Evolutionary conservation across 2,888 invertebrate genomes (phyloP), one percentile per base, ranked within the genome.

Genomic region (Caenorhabditis wallacei): DNA sequence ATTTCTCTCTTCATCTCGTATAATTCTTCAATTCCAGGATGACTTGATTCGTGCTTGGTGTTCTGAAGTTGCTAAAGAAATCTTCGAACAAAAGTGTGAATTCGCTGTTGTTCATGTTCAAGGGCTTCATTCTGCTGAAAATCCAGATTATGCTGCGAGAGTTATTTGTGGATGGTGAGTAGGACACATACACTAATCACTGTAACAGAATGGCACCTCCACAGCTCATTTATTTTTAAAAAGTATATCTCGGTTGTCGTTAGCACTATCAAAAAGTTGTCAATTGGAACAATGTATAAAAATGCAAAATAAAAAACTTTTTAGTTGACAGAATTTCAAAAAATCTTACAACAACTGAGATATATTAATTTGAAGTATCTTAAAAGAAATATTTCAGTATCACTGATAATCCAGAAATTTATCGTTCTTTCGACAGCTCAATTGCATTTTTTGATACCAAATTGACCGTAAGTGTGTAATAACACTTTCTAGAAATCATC

Each of bases 11-110:
- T 8, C 4, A 40, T 5, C 4, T 8, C 8, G 30, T 30, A 30
- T 3, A 30, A 30, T 30, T 5, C 13, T 40, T 40, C 13, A 13
- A 40, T 74, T 84, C 43, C 70, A 88, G 88, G 85, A 85, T 48
- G 86, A 85, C 35, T 48, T 83, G 16, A 78, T 87, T 26, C 70
- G 84, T 5, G 75, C 82, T 4, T 88, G 88, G 88, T 84, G 83
- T 51, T 59, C 78, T 11, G 88, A 88, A 54, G 87, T 87, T 8
- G 87, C 88, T 56, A 85, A 87, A 40, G 88, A 88, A 68, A 88
- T 88, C 43, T 85, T 79, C 56, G 88, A 88, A 66, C 88, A 88
- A 71, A 87, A 88, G 43, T 85, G 86, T 22, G 87, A 87, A 57
- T 85, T 88, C 54, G 87, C 85, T 10, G 80, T 84, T 13, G 83